phyloP scores from a whole-genome alignment of 2,797 vertebrate species.

The Chromobotia macracanthus region DNA sequence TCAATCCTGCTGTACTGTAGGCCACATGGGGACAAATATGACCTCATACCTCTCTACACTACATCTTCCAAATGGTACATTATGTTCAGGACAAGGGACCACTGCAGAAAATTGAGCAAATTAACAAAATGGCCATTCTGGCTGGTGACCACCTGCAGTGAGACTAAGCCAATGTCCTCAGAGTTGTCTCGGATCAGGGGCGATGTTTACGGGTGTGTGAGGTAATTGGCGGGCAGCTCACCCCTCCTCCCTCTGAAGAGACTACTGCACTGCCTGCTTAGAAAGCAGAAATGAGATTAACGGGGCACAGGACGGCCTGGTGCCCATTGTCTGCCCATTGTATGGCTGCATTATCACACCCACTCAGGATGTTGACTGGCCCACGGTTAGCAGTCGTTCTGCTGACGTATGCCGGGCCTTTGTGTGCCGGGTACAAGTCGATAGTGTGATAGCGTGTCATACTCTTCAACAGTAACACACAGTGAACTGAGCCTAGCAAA shows the following conservation, averaged over 20 bases:
- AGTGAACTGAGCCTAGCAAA: slow-evolving; percentile 9
- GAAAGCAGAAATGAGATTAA: slow-evolving; percentile 60
- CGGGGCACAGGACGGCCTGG: slow-evolving; percentile 50
- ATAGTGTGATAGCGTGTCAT: slow-evolving; percentile 1
- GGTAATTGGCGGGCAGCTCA: slow-evolving; percentile 29
- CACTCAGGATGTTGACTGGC: slow-evolving; percentile 42
- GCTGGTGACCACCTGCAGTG: slow-evolving; percentile 32
- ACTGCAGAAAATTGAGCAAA: slow-evolving; percentile 28
- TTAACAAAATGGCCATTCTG: slow-evolving; percentile 33
- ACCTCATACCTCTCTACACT: slow-evolving; percentile 29
- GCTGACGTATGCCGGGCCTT: slow-evolving; percentile 50
- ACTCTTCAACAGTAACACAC: slow-evolving; percentile 4
- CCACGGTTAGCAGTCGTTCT: slow-evolving; percentile 17
- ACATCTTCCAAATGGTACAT: slow-evolving; percentile 18
- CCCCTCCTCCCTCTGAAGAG: background rate
- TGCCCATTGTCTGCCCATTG: slow-evolving; percentile 59
- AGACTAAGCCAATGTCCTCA: slow-evolving; percentile 15
- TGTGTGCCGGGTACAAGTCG: slow-evolving; percentile 42
- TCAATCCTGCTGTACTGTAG: background rate
- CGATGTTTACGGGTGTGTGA: slow-evolving; percentile 37
- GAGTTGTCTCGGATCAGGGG: background rate
- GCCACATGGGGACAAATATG: background rate
- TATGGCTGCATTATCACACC: slow-evolving; percentile 47
- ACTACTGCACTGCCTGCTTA: slow-evolving; percentile 52
- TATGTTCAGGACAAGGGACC: slow-evolving; percentile 3